Evolutionary conservation across 2,113 vertebrate species (phyloP).

Genomic region (Parotia lawesii): DNA sequence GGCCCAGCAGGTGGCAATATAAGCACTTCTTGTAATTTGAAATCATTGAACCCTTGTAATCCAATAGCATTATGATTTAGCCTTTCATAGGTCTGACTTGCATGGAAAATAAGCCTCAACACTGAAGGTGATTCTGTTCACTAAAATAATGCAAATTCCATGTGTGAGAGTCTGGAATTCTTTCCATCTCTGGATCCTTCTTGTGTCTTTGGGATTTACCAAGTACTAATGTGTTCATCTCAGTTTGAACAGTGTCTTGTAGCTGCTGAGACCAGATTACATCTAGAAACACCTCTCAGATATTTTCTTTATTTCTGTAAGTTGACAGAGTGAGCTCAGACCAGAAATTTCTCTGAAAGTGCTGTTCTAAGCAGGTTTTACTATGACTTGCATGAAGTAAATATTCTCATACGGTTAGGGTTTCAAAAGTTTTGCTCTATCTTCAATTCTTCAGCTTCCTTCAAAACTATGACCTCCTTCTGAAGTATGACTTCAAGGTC

Average conservation of each 20-base stretch:
- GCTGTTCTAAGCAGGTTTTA: neutral
- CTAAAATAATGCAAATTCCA: conserved; percentile 24
- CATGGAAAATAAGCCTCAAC: conserved; percentile 6
- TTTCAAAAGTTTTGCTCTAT: neutral
- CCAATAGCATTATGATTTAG: neutral
- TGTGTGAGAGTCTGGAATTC: neutral
- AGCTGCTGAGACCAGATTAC: neutral
- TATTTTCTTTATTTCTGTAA: neutral
- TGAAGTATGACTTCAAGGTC: neutral
- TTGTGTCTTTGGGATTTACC: neutral
- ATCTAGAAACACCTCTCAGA: neutral
- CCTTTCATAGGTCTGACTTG: neutral
- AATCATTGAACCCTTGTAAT: neutral
- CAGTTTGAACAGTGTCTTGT: neutral
- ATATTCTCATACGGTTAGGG: neutral
- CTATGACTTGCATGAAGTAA: neutral
- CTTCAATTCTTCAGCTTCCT: neutral
- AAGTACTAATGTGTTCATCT: neutral
- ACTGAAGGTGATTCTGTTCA: neutral
- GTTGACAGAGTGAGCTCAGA: neutral
- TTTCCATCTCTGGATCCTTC: conserved; percentile 8
- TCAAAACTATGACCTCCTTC: neutral
- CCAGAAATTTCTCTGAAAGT: neutral
- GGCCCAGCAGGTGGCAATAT: conserved; percentile 74
- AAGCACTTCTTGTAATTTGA: conserved; percentile 46